These are phyloP conservation scores for Pavo muticus DNA, from an alignment of 2,113 vertebrate species.

Conservation along the genomic window DNA sequence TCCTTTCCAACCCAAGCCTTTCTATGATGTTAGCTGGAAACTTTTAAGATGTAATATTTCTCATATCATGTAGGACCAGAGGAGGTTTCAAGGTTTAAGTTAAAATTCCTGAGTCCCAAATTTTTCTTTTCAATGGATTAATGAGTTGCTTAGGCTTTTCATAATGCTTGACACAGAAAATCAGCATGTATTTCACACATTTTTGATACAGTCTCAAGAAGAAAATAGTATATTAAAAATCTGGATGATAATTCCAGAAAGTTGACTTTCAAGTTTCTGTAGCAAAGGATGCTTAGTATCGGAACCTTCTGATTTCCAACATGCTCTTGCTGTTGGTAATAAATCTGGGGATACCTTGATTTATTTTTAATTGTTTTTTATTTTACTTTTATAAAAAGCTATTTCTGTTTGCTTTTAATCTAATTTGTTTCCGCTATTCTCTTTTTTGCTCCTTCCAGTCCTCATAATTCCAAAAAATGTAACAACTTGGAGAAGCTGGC, in stretches of 20 bases:
- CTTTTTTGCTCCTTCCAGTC: neutral
- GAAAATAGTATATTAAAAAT: neutral
- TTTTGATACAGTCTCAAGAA: neutral
- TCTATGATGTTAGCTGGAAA: neutral
- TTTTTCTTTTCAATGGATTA: neutral
- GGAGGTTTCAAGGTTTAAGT: neutral
- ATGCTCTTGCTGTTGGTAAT: neutral
- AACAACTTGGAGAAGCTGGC: neutral
- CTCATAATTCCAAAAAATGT: neutral
- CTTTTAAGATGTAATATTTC: neutral
- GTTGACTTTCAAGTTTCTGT: neutral
- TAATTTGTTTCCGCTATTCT: neutral
- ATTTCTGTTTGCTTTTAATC: neutral
- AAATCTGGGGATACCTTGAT: neutral
- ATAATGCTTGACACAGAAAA: neutral
- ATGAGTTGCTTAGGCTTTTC: neutral
- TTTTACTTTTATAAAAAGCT: neutral
- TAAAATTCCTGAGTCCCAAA: neutral
- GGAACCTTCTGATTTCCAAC: neutral
- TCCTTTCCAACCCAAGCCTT: neutral
- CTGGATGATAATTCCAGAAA: neutral
- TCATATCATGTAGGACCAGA: accelerated
- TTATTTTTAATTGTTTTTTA: neutral
- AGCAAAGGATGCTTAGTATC: neutral
- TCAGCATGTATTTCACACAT: neutral